Evolutionary conservation across 1,140 invertebrate species (phyloP).

Genomic region (Onthophagus taurus): DNA sequence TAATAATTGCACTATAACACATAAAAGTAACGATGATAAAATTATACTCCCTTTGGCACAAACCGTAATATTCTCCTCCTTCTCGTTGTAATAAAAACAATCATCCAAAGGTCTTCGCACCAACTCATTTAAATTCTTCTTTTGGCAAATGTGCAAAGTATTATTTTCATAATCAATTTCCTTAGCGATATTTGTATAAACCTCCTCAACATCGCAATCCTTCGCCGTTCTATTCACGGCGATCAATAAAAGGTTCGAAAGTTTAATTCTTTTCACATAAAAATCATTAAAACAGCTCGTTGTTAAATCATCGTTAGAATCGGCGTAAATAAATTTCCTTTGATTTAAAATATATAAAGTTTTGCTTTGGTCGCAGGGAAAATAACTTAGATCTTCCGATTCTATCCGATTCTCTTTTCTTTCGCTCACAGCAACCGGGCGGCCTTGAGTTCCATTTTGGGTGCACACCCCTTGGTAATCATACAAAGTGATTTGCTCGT

Average conservation of each 20-base stretch:
- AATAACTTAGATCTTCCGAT: constrained; percentile 32
- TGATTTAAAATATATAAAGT: constrained; percentile 59
- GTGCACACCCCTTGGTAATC: constrained; percentile 80
- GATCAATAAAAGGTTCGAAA: constrained; percentile 72
- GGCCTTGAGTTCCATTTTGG: constrained; percentile 37
- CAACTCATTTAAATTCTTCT: constrained; percentile 58
- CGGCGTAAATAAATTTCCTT: constrained; percentile 41
- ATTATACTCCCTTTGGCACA: no score
- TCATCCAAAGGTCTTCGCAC: constrained; percentile 54
- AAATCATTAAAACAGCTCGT: constrained; percentile 50
- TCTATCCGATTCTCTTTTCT: constrained; percentile 36
- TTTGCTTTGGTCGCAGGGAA: constrained; percentile 55
- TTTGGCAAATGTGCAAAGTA: constrained; percentile 56
- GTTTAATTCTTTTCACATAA: constrained; percentile 58
- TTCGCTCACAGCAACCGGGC: constrained; percentile 36
- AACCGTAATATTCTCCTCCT: no score
- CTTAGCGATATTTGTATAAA: constrained; percentile 38
- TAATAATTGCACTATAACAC: no score
- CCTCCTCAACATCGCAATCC: constrained; percentile 31
- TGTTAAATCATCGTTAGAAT: constrained; percentile 33
- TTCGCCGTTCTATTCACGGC: constrained; percentile 51
- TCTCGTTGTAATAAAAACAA: constrained; percentile 68
- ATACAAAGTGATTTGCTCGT: constrained; percentile 64
- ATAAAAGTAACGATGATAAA: no score
- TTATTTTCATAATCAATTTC: constrained; percentile 37